Evolutionary conservation across 2,797 vertebrate species (phyloP).

Genomic region (Paratrypauchen microcephalus): DNA sequence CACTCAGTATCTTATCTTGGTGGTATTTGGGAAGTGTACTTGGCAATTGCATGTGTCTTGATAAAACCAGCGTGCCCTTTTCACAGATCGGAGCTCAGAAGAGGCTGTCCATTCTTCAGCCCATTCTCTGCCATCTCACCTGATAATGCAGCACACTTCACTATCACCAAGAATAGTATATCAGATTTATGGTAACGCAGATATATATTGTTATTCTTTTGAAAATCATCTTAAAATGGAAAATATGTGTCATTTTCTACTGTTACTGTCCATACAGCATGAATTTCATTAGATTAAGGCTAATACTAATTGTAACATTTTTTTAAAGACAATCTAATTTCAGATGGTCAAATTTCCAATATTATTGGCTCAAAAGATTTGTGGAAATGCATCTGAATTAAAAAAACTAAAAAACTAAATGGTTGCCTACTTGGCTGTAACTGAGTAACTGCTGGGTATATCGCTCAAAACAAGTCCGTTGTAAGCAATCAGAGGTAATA

Average conservation of each 20-base stretch:
- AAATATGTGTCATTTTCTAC: too few species aligned
- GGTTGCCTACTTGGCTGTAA: not conserved
- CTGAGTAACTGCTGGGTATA: slow-evolving; percentile 16
- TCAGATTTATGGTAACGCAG: not conserved
- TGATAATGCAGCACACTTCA: slow-evolving; percentile 28
- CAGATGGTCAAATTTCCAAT: too few species aligned
- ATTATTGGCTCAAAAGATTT: too few species aligned
- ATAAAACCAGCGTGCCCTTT: slow-evolving; percentile 52
- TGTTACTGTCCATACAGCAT: too few species aligned
- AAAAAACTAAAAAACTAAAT: not conserved
- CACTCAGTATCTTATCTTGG: slow-evolving; percentile 51
- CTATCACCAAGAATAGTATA: not conserved
- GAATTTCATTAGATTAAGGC: too few species aligned
- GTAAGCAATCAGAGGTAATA: slow-evolving; percentile 19
- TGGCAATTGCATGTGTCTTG: slow-evolving; percentile 33
- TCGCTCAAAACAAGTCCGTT: slow-evolving; percentile 23
- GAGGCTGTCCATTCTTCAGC: slow-evolving; percentile 19
- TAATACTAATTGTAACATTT: too few species aligned
- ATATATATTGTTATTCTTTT: not conserved
- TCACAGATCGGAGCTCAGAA: slow-evolving; percentile 39
- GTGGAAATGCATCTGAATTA: too few species aligned
- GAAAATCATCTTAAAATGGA: not conserved
- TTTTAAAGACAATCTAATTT: too few species aligned
- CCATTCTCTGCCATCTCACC: slow-evolving; percentile 4
- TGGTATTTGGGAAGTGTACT: slow-evolving; percentile 6